Evolutionary conservation across 1,140 invertebrate genomes (phyloP).

Genomic region (Pseudomyrmex concolor): DNA sequence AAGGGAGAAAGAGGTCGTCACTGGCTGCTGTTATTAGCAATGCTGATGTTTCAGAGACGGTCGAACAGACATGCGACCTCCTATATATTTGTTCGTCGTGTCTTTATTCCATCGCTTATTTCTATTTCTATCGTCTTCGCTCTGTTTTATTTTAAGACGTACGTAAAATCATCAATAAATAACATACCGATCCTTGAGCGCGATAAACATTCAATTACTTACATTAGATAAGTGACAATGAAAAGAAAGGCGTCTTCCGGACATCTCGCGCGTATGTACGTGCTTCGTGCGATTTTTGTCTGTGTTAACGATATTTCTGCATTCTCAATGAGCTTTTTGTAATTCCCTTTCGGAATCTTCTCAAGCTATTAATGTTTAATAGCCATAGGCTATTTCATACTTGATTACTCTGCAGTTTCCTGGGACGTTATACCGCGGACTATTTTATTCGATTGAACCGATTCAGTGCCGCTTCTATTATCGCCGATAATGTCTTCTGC

Average conservation of each 20-base stretch:
- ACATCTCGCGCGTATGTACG: too few species aligned
- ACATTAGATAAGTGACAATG: neutral
- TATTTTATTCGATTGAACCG: constrained; percentile 50
- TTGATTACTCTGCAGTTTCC: constrained; percentile 36
- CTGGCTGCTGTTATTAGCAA: constrained; percentile 76
- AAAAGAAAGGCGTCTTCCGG: neutral
- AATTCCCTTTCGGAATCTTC: neutral
- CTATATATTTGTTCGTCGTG: constrained; percentile 64
- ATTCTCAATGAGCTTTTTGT: neutral
- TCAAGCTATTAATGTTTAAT: constrained; percentile 43
- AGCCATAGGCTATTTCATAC: constrained; percentile 19
- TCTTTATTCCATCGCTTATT: constrained; percentile 26
- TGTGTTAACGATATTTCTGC: constrained; percentile 9
- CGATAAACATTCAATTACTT: too few species aligned
- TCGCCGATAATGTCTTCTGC: constrained; percentile 31
- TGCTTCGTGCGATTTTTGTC: too few species aligned
- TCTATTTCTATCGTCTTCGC: neutral
- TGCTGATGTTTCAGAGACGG: constrained; percentile 75
- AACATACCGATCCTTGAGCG: too few species aligned
- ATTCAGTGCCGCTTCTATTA: constrained; percentile 38
- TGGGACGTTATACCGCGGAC: constrained; percentile 17
- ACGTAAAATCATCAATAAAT: too few species aligned
- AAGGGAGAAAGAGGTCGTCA: constrained; percentile 60
- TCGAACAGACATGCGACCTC: constrained; percentile 76
- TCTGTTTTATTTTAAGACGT: neutral